A percentile compares a stretch with the other conserved stretches of the same genome.
phyloP scores from a whole-genome alignment of 2,797 vertebrate genomes.

The Oceanodroma leucorhoa region DNA sequence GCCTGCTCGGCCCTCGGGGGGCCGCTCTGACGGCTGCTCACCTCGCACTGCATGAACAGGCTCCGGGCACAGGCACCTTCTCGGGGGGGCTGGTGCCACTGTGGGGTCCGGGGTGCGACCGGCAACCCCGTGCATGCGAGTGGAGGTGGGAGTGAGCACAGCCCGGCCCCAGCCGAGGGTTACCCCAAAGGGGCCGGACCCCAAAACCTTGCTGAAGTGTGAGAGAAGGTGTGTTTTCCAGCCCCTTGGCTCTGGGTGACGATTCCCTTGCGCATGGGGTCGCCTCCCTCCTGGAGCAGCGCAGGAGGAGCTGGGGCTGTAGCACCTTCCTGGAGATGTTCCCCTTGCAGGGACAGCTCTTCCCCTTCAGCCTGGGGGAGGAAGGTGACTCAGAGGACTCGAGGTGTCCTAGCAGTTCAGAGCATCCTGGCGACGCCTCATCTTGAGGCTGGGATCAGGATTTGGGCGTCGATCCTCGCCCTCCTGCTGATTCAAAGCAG shows the following conservation, averaged over 20 bases:
- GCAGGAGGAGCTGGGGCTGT: background rate
- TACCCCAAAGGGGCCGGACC: rapidly evolving
- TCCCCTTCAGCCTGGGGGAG: background rate
- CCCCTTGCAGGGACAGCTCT: background rate
- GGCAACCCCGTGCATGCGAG: background rate
- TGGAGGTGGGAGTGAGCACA: background rate
- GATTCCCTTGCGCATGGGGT: rapidly evolving
- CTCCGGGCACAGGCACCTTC: background rate
- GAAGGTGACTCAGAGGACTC: background rate
- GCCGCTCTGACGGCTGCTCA: slow-evolving; percentile 6
- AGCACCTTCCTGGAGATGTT: background rate
- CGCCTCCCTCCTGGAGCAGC: background rate
- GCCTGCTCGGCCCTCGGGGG: background rate
- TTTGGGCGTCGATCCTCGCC: rapidly evolving
- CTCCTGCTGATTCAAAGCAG: background rate
- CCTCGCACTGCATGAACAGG: slow-evolving; percentile 70
- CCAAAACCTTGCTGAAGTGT: background rate
- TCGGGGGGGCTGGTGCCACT: slow-evolving; percentile 32
- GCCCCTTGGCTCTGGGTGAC: background rate
- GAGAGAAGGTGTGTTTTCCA: background rate
- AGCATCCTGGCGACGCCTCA: background rate
- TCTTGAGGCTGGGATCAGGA: background rate
- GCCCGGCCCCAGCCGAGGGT: rapidly evolving
- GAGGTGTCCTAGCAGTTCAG: background rate
- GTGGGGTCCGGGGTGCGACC: background rate